These are phyloP conservation scores for Oedothorax gibbosus DNA, from an alignment of 1,140 invertebrate species.

Conservation along the genomic window DNA sequence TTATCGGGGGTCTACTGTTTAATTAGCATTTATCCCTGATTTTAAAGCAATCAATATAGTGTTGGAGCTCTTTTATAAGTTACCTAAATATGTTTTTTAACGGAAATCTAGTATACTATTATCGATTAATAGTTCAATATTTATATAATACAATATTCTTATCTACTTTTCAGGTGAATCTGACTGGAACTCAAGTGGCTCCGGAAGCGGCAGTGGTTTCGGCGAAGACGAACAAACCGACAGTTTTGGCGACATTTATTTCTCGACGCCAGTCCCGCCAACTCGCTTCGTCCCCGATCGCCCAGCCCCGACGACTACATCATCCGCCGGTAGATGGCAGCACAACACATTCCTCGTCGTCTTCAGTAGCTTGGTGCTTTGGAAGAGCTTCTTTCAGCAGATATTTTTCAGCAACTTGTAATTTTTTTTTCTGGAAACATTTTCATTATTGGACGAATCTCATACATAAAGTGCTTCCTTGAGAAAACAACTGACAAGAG, in stretches of 20 bases:
- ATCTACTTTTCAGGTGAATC: slow-evolving; percentile 32
- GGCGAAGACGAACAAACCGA: slow-evolving; percentile 40
- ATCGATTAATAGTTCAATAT: too few relatives aligned
- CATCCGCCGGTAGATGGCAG: slow-evolving; percentile 43
- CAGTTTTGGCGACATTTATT: slow-evolving; percentile 56
- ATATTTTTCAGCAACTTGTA: not conserved
- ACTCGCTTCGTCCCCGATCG: slow-evolving; percentile 20
- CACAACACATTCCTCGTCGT: slow-evolving; percentile 15
- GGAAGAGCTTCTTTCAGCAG: not conserved
- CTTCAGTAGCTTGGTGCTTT: not conserved
- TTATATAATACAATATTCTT: not conserved
- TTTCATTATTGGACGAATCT: slow-evolving; percentile 19
- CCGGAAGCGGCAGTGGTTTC: slow-evolving; percentile 54
- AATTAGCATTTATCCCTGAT: too few relatives aligned
- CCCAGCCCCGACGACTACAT: slow-evolving; percentile 14
- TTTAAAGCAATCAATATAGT: too few relatives aligned
- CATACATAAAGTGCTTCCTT: slow-evolving; percentile 38
- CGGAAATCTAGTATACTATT: too few relatives aligned
- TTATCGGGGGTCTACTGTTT: too few relatives aligned
- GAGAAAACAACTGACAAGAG: slow-evolving; percentile 16
- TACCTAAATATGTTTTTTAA: too few relatives aligned
- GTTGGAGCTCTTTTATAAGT: too few relatives aligned
- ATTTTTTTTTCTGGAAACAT: slow-evolving; percentile 14
- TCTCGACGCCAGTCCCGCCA: slow-evolving; percentile 44
- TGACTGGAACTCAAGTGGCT: slow-evolving; percentile 46